phyloP scores from a whole-genome alignment of 2,113 vertebrate genomes.

The Platysternon megacephalum region DNA sequence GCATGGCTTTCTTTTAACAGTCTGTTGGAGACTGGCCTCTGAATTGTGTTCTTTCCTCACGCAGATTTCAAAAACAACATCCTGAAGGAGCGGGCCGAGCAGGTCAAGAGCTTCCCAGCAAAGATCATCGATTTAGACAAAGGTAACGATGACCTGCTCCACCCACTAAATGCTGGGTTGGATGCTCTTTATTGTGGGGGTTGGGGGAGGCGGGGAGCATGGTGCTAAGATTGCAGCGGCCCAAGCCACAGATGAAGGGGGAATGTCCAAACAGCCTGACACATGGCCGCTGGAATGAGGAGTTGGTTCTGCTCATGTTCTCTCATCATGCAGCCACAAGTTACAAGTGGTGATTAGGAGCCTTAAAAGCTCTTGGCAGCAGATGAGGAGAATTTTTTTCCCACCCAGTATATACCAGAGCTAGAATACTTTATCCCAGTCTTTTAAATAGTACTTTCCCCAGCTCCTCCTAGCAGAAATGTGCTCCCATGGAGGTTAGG shows the following conservation, averaged over 20 bases:
- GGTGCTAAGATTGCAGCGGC: not conserved
- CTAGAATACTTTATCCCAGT: not conserved
- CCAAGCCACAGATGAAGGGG: not conserved
- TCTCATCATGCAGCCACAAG: slow-evolving; percentile 59
- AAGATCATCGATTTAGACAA: slow-evolving; percentile 92
- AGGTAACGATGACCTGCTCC: slow-evolving; percentile 79
- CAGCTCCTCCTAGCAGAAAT: slow-evolving; percentile 17
- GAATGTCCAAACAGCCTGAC: slow-evolving; percentile 2
- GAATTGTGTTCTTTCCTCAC: slow-evolving; percentile 14
- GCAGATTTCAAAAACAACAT: slow-evolving; percentile 97
- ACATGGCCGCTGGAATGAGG: slow-evolving; percentile 28
- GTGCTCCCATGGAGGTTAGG: not conserved
- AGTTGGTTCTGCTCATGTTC: slow-evolving; percentile 4
- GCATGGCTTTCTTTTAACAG: not conserved
- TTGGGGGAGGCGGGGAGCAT: not conserved
- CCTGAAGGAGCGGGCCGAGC: slow-evolving; percentile 87
- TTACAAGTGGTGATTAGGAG: slow-evolving; percentile 42
- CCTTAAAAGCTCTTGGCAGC: slow-evolving; percentile 11
- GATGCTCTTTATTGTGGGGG: not conserved
- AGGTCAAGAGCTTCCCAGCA: slow-evolving; percentile 78
- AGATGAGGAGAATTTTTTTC: not conserved
- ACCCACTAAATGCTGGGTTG: not conserved
- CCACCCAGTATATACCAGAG: not conserved
- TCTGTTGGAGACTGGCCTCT: not conserved
- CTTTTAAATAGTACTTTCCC: not conserved